A percentile compares a stretch with the other conserved stretches of the same genome.
Conservation (phyloP, 2,113 vertebrate genomes). For the Anolis carolinensis region DNA sequence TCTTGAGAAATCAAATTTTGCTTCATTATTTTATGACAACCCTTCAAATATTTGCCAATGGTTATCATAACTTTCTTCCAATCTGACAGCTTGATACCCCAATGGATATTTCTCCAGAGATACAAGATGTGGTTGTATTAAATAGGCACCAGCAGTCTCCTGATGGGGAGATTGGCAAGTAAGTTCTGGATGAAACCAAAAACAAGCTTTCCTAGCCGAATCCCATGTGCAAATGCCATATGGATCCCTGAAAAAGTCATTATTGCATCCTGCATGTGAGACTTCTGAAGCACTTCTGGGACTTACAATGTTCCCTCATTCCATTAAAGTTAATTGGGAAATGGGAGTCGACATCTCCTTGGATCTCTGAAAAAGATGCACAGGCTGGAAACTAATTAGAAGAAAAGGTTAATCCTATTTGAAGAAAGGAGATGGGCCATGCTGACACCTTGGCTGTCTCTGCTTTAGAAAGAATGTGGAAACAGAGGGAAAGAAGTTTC, state of each 20-base stretch:
- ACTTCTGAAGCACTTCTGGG: neutral
- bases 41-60: neutral
- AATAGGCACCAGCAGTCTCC: neutral
- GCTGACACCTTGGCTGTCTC: neutral
- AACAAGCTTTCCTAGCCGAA: neutral
- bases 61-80: neutral
- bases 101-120: neutral
- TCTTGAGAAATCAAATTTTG: no score
- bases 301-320: neutral
- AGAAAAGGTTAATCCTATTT: neutral
- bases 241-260: slow-evolving; percentile 11
- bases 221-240: neutral
- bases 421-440: neutral
- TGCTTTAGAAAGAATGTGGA: neutral
- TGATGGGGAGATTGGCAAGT: neutral
- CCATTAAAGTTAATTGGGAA: slow-evolving; percentile 18
- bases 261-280: neutral
- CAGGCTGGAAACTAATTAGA: slow-evolving; percentile 23
- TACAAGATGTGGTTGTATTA: neutral
- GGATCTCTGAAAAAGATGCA: neutral
- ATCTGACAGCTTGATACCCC: neutral
- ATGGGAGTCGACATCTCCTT: neutral
- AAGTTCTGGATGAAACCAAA: neutral
- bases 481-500: slow-evolving; percentile 21
- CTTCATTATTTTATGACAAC: neutral